A percentile compares a stretch with the other conserved stretches of the same genome.
These are phyloP conservation scores for Bimastos eiseni DNA, from an alignment of 2,888 invertebrate species.

Conservation along the genomic window DNA sequence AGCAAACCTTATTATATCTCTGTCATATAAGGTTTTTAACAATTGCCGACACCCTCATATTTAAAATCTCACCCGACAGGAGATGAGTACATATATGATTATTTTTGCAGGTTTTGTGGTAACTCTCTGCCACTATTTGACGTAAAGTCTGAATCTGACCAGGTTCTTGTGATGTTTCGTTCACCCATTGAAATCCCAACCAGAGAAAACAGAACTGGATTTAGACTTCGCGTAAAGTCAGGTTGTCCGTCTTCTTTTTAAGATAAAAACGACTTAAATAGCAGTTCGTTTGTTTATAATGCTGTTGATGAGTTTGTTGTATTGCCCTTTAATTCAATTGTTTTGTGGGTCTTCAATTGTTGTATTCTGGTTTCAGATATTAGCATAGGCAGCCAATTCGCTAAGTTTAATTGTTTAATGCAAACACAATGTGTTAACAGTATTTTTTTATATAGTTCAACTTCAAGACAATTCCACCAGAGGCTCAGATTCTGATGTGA, in stretches of 20 bases:
- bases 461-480: not conserved
- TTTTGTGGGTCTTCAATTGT: not conserved
- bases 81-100: no score
- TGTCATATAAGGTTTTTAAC: no score
- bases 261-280: not conserved
- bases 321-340: not conserved
- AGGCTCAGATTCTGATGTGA: not conserved
- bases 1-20: no score
- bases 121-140: not conserved
- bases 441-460: not conserved
- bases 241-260: not conserved
- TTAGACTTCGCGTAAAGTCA: constrained; percentile 6
- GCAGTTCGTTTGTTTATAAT: not conserved
- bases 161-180: constrained; percentile 4
- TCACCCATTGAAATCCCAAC: not conserved
- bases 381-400: not conserved
- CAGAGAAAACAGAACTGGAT: not conserved
- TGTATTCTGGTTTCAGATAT: not conserved
- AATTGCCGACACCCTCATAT: no score
- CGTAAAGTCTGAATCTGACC: not conserved
- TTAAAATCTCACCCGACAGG: no score
- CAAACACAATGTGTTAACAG: not conserved
- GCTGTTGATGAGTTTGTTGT: not conserved
- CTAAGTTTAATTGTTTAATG: not conserved
- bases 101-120: not conserved